Evolutionary conservation across 2,797 vertebrate genomes (phyloP), one percentile per base, ranked within the genome.

Genomic region (Sebastes jordani): DNA sequence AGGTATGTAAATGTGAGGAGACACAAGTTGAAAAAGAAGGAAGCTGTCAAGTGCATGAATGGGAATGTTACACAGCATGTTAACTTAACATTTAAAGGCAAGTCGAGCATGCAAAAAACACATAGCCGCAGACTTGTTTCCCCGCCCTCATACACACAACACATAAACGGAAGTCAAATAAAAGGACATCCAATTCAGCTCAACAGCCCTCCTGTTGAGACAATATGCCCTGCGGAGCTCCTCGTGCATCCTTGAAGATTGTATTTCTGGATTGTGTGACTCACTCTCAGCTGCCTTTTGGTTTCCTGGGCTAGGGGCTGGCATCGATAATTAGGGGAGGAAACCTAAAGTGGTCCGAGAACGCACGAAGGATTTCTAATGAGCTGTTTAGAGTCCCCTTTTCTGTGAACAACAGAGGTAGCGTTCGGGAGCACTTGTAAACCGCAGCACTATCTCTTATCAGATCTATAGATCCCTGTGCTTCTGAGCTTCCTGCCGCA

Each of bases 251-350:
- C 77, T 69, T 66, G 29, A 74, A 70, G 78, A 81, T 75, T 78
- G 77, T 77, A 85, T 90, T 85, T 88, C 81, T 82, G 80, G 76
- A 86, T 59, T 54, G 80, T 86, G 86, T 91, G 93, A 92, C 88
- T 91, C 89, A 90, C 30, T 71, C 81, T 63, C 79, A 84, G 89
- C 79, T 86, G 81, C 42, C 10, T 14, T 46, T 84, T 87, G 71
- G 81, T 86, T 84, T 90, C 76, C 72, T 59, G 62, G 72, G 79
- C 84, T 75, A 46, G 8, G 70, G 86, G 83, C 70, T 84, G 81
- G 71, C 9, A 46, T 85, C 14, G 29, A 76, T 85, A 88, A 94
- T 91, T 82, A 82, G 82, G 75, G 78, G 78, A 90, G 82, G 86
- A 74, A 83, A 77, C 81, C 71, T 62, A 61, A 88, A 91, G 82